Evolutionary conservation across 2,113 vertebrate species (phyloP), one percentile per base, ranked within the genome.

Genomic region (Apodemus speciosus): DNA sequence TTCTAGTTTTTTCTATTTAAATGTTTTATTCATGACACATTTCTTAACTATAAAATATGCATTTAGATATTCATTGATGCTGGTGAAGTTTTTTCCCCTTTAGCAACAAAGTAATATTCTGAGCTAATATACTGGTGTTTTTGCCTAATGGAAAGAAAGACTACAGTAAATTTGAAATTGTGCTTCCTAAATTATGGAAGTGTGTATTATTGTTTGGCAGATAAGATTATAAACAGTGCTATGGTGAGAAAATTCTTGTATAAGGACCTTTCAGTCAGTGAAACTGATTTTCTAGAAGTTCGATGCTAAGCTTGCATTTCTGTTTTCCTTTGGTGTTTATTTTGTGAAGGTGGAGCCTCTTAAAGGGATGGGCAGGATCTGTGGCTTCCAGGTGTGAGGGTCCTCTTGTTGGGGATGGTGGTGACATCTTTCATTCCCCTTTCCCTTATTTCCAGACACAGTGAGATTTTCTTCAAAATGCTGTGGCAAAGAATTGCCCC

Each of bases 151-250:
- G 23, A 81, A 81, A 81, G 76, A 66, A 94, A 89, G 21, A 49
- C 69, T 89, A 11, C 72, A 25, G 84, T 86, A 89, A 85, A 77
- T 81, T 86, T 89, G 72, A 92, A 92, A 81, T 92, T 88, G 1
- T 68, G 7, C 35, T 95, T 69, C 43, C 43, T 62, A n/a, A 69
- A 71, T 84, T 64, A 71, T 58, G 38, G 51, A 83, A 66, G 32
- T 71, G 20, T 56, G 7, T 69, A 30, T 43, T 85, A 11, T 9
- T 53, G 15, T 92, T 35, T 79, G 51, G 46, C 68, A 60, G 56
- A 3, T 84, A 51, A 71, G 56, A 68, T 92, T 66, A 7, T n/a
- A 68, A 46, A 83, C 56, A n/a, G 27, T 51, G 10, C 56, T 58
- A 4, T 51, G 43, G 20, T 73, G 46, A 92, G 69, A 73, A 69